phyloP scores from a whole-genome alignment of 2,797 vertebrate species.

The Pangasius larnaudii region DNA sequence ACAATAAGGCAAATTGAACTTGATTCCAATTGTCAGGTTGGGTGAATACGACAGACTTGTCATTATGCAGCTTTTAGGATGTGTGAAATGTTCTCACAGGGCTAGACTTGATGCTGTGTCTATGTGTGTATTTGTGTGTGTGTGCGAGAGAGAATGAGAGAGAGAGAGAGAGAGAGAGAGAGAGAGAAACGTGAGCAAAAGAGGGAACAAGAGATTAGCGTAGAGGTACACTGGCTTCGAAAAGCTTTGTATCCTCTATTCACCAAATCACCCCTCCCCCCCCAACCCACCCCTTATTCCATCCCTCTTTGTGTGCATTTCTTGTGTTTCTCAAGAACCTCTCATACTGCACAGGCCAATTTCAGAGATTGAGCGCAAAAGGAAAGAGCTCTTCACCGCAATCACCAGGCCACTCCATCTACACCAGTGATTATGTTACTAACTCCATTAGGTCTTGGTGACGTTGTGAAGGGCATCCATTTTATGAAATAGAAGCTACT shows the following conservation, averaged over 20 bases:
- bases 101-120: constrained; percentile 34
- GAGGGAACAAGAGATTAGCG: constrained; percentile 46
- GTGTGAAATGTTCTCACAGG: constrained; percentile 38
- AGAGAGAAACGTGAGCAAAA: constrained; percentile 28
- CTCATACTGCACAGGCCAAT: constrained; percentile 31
- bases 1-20: constrained; percentile 41
- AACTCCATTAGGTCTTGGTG: constrained; percentile 53
- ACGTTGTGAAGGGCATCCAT: constrained; percentile 36
- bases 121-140: not conserved
- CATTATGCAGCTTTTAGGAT: constrained; percentile 44
- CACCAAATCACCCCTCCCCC: not conserved
- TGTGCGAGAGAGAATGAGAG: not conserved
- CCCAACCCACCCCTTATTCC: not conserved
- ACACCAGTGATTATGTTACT: constrained; percentile 38
- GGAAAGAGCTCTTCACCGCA: constrained; percentile 36
- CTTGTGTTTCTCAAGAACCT: constrained; percentile 34
- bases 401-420: constrained; percentile 39
- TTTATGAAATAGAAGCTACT: constrained; percentile 26
- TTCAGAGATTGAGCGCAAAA: constrained; percentile 35
- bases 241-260: constrained; percentile 42
- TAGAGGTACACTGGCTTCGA: constrained; percentile 41
- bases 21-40: constrained; percentile 21
- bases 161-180: not conserved
- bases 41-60: constrained; percentile 33
- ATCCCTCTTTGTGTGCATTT: constrained; percentile 27